Percentiles rank a stretch among this genome's conserved stretches.
phyloP scores from a whole-genome alignment of 2,888 invertebrate genomes.

The Hipparchia sbordonii region DNA sequence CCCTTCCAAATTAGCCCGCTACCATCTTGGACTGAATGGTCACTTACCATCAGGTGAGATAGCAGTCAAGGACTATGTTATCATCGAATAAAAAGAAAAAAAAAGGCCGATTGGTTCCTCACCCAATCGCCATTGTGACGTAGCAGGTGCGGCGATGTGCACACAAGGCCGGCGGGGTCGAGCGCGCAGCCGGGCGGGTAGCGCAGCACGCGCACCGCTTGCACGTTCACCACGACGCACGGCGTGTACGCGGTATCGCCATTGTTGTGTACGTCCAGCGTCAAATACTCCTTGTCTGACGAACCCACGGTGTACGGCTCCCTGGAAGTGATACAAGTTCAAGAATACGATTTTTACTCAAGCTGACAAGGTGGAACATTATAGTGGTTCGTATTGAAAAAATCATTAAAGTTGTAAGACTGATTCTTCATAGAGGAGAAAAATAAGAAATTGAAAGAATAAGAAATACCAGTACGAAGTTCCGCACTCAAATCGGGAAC shows the following conservation, averaged over 20 bases:
- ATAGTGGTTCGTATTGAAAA: too few relatives aligned
- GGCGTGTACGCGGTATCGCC: conserved; percentile 58
- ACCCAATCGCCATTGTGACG: conserved; percentile 35
- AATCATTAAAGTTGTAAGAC: too few relatives aligned
- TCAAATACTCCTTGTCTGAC: conserved; percentile 42
- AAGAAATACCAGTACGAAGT: not conserved
- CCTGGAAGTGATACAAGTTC: conserved; percentile 6
- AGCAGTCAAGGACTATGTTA: too few relatives aligned
- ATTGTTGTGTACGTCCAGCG: conserved; percentile 45
- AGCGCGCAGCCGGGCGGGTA: conserved; percentile 38
- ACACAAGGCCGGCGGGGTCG: conserved; percentile 26
- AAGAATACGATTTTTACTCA: too few relatives aligned
- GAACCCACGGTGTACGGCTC: conserved; percentile 51
- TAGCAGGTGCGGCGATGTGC: conserved; percentile 26
- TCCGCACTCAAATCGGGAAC: not conserved
- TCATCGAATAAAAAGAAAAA: too few relatives aligned
- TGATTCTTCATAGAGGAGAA: too few relatives aligned
- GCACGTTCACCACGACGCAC: conserved; percentile 47
- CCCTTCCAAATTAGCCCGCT: too few relatives aligned
- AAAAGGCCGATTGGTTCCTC: not conserved
- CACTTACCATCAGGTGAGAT: too few relatives aligned
- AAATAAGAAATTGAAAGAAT: too few relatives aligned
- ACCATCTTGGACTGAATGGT: too few relatives aligned
- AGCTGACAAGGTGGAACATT: too few relatives aligned
- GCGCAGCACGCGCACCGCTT: conserved; percentile 39